Percentiles rank a stretch among this genome's conserved stretches.
These are phyloP conservation scores for Trinectes maculatus DNA, from an alignment of 2,113 vertebrate species.

Conservation along the genomic window DNA sequence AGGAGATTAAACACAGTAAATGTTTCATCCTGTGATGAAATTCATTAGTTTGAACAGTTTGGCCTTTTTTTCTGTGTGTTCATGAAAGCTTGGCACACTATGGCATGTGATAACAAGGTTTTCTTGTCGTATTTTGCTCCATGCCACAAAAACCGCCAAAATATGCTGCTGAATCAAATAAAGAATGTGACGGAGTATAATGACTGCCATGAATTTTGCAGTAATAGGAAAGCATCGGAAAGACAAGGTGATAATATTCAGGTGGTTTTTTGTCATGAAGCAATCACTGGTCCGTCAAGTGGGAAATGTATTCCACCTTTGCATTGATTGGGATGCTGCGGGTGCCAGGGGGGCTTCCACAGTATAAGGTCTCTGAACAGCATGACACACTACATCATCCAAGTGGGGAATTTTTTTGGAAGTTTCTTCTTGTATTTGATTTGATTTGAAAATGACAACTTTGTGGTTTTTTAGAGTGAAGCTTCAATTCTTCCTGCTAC, in stretches of 20 bases:
- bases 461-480: slow-evolving; percentile 31
- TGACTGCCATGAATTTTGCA: background rate
- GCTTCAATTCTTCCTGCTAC: slow-evolving; percentile 23
- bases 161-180: background rate
- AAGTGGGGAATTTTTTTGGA: slow-evolving; percentile 81
- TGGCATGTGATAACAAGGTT: slow-evolving; percentile 49
- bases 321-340: slow-evolving; percentile 67
- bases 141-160: slow-evolving; percentile 61
- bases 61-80: slow-evolving; percentile 58
- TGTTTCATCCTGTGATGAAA: slow-evolving; percentile 24
- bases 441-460: slow-evolving; percentile 32
- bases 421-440: slow-evolving; percentile 60
- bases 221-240: background rate
- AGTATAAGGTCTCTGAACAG: slow-evolving; percentile 84
- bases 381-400: slow-evolving; percentile 96
- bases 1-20: too few relatives aligned
- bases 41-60: slow-evolving; percentile 47
- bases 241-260: background rate
- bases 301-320: slow-evolving; percentile 53
- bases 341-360: slow-evolving; percentile 54
- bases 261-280: slow-evolving; percentile 78
- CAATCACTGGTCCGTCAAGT: slow-evolving; percentile 51
- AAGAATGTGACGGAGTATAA: background rate
- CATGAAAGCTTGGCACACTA: slow-evolving; percentile 42
- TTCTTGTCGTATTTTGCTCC: slow-evolving; percentile 58